Evolutionary conservation across 2,113 vertebrate genomes (phyloP).

Genomic region (Mirza zaza): DNA sequence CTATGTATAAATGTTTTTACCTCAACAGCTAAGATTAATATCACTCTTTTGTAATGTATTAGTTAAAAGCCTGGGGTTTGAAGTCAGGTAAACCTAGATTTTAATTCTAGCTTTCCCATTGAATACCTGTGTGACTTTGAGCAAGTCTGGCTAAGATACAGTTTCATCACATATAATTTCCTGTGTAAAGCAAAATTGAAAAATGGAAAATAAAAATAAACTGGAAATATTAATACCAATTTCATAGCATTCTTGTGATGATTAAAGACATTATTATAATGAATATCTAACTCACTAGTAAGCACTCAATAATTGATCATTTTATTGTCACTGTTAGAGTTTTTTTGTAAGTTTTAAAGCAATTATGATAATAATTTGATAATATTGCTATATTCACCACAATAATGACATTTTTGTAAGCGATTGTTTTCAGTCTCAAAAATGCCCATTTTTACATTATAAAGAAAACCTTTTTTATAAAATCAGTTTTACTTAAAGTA

Average conservation of each 20-base stretch:
- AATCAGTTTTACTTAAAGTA: slow-evolving; percentile 29
- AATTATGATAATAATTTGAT: not conserved
- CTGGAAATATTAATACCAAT: not conserved
- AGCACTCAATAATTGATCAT: not conserved
- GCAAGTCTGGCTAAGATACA: not conserved
- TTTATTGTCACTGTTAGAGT: not conserved
- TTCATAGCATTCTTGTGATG: not conserved
- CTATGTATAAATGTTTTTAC: not conserved
- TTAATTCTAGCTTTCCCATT: slow-evolving; percentile 28
- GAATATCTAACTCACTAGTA: not conserved
- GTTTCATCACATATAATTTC: not conserved
- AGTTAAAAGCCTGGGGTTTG: not conserved
- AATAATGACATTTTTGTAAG: slow-evolving; percentile 8
- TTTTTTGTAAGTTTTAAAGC: slow-evolving; percentile 13
- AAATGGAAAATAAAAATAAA: slow-evolving; percentile 4
- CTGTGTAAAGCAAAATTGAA: slow-evolving; percentile 19
- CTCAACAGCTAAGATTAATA: slow-evolving; percentile 28
- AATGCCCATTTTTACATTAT: slow-evolving; percentile 18
- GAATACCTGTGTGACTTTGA: not conserved
- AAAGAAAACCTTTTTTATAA: slow-evolving; percentile 27
- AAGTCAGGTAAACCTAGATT: slow-evolving; percentile 8
- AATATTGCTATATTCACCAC: not conserved
- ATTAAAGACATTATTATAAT: not conserved
- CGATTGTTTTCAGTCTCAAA: not conserved
- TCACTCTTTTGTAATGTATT: not conserved